Percentiles rank a stretch among this genome's conserved stretches.
Evolutionary conservation across 2,888 invertebrate genomes (phyloP).

Genomic region (Hypsopygia costalis): DNA sequence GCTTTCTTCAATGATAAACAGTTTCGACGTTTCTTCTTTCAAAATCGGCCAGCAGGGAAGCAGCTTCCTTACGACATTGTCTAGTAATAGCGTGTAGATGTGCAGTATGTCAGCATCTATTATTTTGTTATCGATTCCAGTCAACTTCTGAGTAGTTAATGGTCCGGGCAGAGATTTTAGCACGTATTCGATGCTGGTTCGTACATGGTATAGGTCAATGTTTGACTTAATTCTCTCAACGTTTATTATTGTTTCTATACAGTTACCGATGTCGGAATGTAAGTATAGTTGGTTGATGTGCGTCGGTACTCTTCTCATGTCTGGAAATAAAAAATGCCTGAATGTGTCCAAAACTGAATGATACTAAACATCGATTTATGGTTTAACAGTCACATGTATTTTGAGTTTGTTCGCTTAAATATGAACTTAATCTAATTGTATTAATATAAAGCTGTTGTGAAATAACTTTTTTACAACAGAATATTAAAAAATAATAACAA

Average conservation of each 20-base stretch:
- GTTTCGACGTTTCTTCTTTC: slow-evolving; percentile 50
- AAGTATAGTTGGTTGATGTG: slow-evolving; percentile 28
- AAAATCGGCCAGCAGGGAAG: slow-evolving; percentile 81
- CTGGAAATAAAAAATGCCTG: slow-evolving; percentile 67
- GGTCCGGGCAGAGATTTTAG: slow-evolving; percentile 73
- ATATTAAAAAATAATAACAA: too few relatives aligned
- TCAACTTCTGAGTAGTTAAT: slow-evolving; percentile 84
- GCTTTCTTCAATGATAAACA: slow-evolving; percentile 80
- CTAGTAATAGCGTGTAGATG: slow-evolving; percentile 74
- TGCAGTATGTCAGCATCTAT: slow-evolving; percentile 51
- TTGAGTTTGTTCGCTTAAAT: slow-evolving; percentile 9
- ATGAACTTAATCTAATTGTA: too few relatives aligned
- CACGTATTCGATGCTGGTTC: slow-evolving; percentile 25
- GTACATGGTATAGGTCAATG: slow-evolving; percentile 37
- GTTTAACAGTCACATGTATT: slow-evolving; percentile 34
- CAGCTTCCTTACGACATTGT: slow-evolving; percentile 65
- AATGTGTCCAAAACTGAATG: slow-evolving; percentile 71
- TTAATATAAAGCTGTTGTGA: too few relatives aligned
- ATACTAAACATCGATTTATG: slow-evolving; percentile 19
- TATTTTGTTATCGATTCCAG: slow-evolving; percentile 61
- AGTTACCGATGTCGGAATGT: slow-evolving; percentile 34
- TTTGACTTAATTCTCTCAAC: slow-evolving; percentile 48
- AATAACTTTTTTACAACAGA: too few relatives aligned
- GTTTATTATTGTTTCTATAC: slow-evolving; percentile 45
- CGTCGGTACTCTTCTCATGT: slow-evolving; percentile 17